Evolutionary conservation across 35 echinoderm and acorn worm genomes (phyloP).

Genomic region (Acanthaster planci): DNA sequence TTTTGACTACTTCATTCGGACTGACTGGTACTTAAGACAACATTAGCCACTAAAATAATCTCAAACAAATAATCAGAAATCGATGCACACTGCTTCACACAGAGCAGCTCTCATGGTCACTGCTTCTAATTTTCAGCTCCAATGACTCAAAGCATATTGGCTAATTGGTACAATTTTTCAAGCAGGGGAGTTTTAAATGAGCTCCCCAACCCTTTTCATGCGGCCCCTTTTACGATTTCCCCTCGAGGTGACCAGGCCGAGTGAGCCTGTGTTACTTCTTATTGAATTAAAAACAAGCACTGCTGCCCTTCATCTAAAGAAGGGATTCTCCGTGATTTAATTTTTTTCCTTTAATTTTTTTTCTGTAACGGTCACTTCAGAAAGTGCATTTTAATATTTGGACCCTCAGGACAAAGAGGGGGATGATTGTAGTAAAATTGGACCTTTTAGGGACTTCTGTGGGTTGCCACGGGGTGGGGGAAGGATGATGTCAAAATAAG

Average conservation of each 20-base stretch:
- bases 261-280: conserved; percentile 20
- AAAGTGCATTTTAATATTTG: background rate
- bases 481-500: background rate
- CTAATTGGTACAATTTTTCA: conserved; percentile 3
- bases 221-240: background rate
- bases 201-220: background rate
- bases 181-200: background rate
- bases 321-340: background rate
- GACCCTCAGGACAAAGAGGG: background rate
- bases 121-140: no score
- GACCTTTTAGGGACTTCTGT: background rate
- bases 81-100: no score
- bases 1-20: no score
- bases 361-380: background rate
- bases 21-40: no score
- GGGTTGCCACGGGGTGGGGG: background rate
- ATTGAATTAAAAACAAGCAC: conserved; percentile 1
- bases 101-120: no score
- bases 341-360: background rate
- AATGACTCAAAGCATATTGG: background rate
- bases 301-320: background rate
- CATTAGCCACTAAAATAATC: no score
- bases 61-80: no score
- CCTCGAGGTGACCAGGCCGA: background rate
- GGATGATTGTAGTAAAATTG: background rate